These are phyloP conservation scores for Tiliacea aurago DNA, from an alignment of 2,888 invertebrate genomes.

Conservation along the genomic window DNA sequence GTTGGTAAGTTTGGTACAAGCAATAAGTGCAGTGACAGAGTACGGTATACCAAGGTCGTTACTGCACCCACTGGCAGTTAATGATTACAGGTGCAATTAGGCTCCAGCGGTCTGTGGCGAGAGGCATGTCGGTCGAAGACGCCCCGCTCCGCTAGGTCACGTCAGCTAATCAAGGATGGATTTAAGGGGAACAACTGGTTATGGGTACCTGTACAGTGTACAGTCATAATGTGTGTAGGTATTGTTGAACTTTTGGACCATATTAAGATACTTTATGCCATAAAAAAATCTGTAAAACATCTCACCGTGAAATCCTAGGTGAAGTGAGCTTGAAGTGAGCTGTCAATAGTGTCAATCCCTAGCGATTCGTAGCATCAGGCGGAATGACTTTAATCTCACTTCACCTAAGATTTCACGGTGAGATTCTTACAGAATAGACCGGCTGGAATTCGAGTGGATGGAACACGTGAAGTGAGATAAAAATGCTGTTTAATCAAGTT, in stretches of 20 bases:
- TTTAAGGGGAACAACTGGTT: slow-evolving; percentile 53
- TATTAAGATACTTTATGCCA: not conserved
- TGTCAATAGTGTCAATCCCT: no score
- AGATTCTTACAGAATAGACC: no score
- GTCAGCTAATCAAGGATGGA: slow-evolving; percentile 76
- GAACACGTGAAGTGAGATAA: not conserved
- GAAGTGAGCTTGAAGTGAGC: no score
- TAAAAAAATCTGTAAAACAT: no score
- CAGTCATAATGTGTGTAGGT: slow-evolving; percentile 1
- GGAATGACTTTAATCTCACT: no score
- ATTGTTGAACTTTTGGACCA: not conserved
- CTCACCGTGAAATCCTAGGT: no score
- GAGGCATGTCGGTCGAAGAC: slow-evolving; percentile 79
- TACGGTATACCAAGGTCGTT: slow-evolving; percentile 52
- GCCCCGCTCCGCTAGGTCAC: slow-evolving; percentile 72
- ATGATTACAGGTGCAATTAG: slow-evolving; percentile 73
- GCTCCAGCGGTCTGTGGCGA: slow-evolving; percentile 66
- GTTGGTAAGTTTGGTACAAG: slow-evolving; percentile 48
- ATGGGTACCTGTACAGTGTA: slow-evolving; percentile 5
- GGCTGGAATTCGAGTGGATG: not conserved
- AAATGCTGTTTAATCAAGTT: not conserved
- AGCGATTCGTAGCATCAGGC: no score
- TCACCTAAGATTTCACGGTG: no score
- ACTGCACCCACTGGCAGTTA: slow-evolving; percentile 58
- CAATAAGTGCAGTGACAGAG: slow-evolving; percentile 52